Percentiles rank a stretch among this genome's conserved stretches.
These are phyloP conservation scores for Resseliella maxima DNA, from an alignment of 2,888 invertebrate species.

Conservation along the genomic window DNA sequence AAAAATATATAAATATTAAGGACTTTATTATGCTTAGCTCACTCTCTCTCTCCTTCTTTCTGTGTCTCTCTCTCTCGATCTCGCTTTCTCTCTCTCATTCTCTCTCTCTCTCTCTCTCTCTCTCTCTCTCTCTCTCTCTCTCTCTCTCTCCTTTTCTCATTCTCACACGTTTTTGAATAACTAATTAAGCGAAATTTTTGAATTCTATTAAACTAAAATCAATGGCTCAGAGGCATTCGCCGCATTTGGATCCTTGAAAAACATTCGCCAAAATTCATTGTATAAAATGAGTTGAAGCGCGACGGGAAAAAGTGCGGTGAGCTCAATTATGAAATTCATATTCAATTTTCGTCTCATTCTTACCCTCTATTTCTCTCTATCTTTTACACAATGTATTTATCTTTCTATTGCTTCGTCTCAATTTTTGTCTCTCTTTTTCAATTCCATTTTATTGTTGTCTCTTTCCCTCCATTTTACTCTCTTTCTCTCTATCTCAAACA, in stretches of 20 bases:
- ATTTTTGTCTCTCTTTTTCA: too few relatives aligned
- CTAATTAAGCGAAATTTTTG: constrained; percentile 46
- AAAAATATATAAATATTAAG: constrained; percentile 39
- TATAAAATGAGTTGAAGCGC: constrained; percentile 35
- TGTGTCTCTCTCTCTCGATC: neutral
- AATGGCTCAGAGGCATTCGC: constrained; percentile 52
- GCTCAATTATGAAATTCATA: constrained; percentile 22
- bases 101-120: neutral
- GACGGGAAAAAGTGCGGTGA: constrained; percentile 1
- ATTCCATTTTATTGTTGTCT: too few relatives aligned
- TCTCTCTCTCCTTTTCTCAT: neutral
- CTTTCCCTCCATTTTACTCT: too few relatives aligned
- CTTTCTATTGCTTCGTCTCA: too few relatives aligned
- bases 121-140: neutral
- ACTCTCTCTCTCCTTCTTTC: neutral
- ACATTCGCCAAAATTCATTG: neutral
- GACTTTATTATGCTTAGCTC: neutral
- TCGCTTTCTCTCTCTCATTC: neutral
- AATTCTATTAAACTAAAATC: constrained; percentile 53
- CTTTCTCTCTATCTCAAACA: too few relatives aligned
- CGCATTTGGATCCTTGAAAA: neutral
- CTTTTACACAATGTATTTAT: too few relatives aligned
- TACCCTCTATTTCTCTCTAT: too few relatives aligned
- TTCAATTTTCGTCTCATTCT: constrained; percentile 5
- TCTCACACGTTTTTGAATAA: constrained; percentile 52